Evolutionary conservation across 2,888 invertebrate species (phyloP).

Genomic region (Crematogaster levior): DNA sequence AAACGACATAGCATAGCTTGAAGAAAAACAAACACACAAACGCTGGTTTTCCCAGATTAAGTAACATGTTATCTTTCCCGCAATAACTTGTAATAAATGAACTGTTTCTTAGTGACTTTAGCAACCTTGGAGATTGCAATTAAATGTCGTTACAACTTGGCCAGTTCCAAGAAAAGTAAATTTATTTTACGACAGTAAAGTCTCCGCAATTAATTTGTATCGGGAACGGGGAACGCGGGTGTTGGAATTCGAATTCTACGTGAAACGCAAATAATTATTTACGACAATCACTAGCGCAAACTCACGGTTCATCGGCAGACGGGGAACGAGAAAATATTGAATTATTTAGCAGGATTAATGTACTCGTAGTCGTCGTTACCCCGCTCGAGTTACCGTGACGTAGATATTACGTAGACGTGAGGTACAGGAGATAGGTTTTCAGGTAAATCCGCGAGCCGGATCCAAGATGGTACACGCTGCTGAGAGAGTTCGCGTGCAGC

Average conservation of each 20-base stretch:
- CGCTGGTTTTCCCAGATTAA: background rate
- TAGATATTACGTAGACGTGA: constrained; percentile 28
- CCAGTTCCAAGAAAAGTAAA: background rate
- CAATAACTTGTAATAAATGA: background rate
- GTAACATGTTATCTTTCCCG: background rate
- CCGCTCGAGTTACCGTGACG: constrained; percentile 40
- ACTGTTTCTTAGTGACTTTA: background rate
- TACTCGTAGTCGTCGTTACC: constrained; percentile 38
- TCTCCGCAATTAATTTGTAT: background rate
- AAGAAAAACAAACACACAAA: background rate
- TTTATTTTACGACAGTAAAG: background rate
- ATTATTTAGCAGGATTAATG: constrained; percentile 52
- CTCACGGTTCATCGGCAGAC: constrained; percentile 27
- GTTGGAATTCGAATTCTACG: background rate
- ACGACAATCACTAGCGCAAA: constrained; percentile 43
- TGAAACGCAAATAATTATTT: constrained; percentile 46
- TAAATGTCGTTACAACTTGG: background rate
- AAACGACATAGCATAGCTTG: background rate
- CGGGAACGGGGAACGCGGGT: background rate
- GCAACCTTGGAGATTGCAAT: background rate
- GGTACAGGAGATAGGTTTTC: constrained; percentile 30
- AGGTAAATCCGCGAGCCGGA: constrained; percentile 35
- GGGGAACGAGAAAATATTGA: constrained; percentile 11
- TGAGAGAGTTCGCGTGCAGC: constrained; percentile 16
- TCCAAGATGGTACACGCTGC: constrained; percentile 6